Base-by-base conservation (phyloP, 2,113 vertebrate species). In the Ciconia maguari region DNA sequence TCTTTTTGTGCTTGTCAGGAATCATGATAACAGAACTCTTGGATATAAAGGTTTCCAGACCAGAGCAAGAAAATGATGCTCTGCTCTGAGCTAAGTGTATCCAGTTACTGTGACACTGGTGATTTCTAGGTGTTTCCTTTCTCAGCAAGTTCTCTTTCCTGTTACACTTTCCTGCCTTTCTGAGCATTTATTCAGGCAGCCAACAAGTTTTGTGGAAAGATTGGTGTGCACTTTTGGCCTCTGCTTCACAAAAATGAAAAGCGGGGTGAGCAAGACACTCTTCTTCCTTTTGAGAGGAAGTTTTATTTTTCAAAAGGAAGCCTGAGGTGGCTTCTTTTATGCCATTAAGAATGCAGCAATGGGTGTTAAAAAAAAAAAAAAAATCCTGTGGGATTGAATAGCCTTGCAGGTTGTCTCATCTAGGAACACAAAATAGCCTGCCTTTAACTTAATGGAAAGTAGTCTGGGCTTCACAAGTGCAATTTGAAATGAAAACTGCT, bases 131-230 rank as follows among this genome's bases (percentile, higher is more conserved):
- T 87, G 42, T 81, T 86, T 87, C 71, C 82, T 94, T 83, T 72
- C 72, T 65, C 60, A 49, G 36, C 44, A 90, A 83, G 58, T 86
- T 91, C 22, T 80, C 41, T 52, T 80, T 82, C 86, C 79, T 92
- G 29, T 54, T 69, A 58, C 7, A 8, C 36, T 93, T 70, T 83
- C 62, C 79, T 60, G 71, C 17, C n/a, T 81, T 75, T 74, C 30
- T 72, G 32, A 83, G 92, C 82, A 61, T 89, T 91, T 95, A 34
- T 93, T 97, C 89, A 94, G 76, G 94, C 97, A 96, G 96, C 94
- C 91, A 89, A 6, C 15, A 62, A 52, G 41, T 87, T 80, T 76
- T 92, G 49, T 66, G 89, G 76, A 48, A 83, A 80, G 70, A 87
- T 80, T 80, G 32, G 83, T 62, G 76, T 87, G 94, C 76, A 72